Base-by-base conservation (phyloP, 2,888 invertebrate genomes). In the Pollenia angustigena region DNA sequence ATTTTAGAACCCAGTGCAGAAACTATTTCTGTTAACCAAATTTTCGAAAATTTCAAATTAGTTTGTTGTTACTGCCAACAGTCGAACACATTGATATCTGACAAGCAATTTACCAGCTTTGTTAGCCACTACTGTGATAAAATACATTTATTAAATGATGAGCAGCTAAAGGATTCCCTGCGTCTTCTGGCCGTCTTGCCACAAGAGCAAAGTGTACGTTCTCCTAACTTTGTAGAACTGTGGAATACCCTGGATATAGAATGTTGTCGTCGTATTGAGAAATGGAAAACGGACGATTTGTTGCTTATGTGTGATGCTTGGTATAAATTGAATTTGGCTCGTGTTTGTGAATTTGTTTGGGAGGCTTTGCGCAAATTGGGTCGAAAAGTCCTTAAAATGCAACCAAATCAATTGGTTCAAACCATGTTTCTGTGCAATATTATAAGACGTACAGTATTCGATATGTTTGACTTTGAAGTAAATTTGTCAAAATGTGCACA, bases 231-330 rank as follows among this genome's bases (percentile, higher is more conserved):
- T 89, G 94, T 94, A 81, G 95, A 95, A 90, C 92, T 97, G 1
- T 96, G 96, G 95, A 95, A 94, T 72, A 95, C 95, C 12, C 90
- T 97, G 68, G 96, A 97, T 90, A 94, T 95, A 88, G 95, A 95
- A 78, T 96, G 96, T 89, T 91, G 94, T 16, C 89, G 93, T 0
- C 92, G 94, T 54, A 91, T 94, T 87, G 90, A 91, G 0, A 89
- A 91, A 0, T 96, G 96, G 95, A 91, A 94, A 18, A 90, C 92
- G 14, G 94, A 95, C 69, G 93, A 95, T 89, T 90, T 94, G 83
- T 93, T 97, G n/a, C 90, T 94, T 75, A 94, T 95, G 87, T 94
- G 95, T 69, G 95, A 96, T 90, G 93, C 95, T 52, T 96, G 96
- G 95, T 96, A 95, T 90, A 94, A 94, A 89, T 89, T 96, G 69